These are phyloP conservation scores for Drosophila pectinifera DNA, from an alignment of 1,140 invertebrate genomes.

Conservation along the genomic window DNA sequence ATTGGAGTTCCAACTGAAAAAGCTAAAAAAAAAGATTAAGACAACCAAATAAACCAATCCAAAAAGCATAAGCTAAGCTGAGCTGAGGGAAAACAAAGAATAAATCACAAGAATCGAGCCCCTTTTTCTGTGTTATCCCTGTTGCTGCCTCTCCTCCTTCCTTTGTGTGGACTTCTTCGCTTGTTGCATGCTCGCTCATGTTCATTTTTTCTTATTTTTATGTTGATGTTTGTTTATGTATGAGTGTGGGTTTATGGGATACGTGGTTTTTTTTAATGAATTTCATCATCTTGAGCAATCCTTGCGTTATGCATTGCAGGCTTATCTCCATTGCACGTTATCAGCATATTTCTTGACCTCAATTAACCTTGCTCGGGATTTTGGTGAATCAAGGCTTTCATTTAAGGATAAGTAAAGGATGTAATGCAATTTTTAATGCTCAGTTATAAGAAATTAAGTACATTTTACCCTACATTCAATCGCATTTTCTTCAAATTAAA, in stretches of 20 bases:
- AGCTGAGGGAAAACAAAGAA: conserved; percentile 34
- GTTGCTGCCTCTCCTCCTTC: conserved; percentile 5
- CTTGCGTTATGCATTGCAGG: conserved; percentile 48
- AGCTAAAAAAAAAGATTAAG: conserved; percentile 32
- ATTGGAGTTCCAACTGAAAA: conserved; percentile 63
- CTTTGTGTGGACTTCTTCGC: conserved; percentile 36
- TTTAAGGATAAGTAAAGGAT: too few species aligned
- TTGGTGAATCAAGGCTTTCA: too few species aligned
- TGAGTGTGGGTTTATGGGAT: conserved; percentile 4
- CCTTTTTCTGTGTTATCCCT: conserved; percentile 58
- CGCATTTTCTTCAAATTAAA: background rate
- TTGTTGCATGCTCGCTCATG: conserved; percentile 69
- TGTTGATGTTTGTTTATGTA: background rate
- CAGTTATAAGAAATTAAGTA: background rate
- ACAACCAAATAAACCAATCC: conserved; percentile 29
- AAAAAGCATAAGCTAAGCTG: conserved; percentile 42
- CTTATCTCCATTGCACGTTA: conserved; percentile 23
- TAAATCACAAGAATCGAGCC: conserved; percentile 73
- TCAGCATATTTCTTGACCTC: conserved; percentile 25
- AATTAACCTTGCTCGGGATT: conserved; percentile 10
- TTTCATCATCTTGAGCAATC: conserved; percentile 73
- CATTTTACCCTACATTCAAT: background rate
- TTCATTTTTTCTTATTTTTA: conserved; percentile 43
- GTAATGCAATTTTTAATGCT: too few species aligned
- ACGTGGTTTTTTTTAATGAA: conserved; percentile 40